Conservation (phyloP, 2,797 vertebrate species). For the Brachymystax lenok region DNA sequence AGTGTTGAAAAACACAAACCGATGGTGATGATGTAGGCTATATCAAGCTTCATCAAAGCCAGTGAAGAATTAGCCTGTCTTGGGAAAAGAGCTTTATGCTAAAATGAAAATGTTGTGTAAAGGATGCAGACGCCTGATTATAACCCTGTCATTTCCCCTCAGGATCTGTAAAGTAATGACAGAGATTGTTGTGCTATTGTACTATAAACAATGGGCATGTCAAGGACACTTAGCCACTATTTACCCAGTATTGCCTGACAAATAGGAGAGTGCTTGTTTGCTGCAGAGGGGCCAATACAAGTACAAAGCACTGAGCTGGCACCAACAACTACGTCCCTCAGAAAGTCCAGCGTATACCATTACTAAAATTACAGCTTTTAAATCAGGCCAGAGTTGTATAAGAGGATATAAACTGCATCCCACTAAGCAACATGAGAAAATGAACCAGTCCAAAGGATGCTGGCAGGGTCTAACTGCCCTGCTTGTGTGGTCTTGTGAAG, state of each 20-base stretch:
- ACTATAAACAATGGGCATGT: conserved; percentile 46
- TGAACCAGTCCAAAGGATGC: conserved; percentile 43
- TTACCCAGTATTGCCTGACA: conserved; percentile 45
- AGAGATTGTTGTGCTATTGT: conserved; percentile 2
- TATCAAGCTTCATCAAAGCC: background rate
- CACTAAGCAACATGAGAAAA: conserved; percentile 41
- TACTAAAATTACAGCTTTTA: conserved; percentile 57
- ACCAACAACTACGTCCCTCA: conserved; percentile 25
- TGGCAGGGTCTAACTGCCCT: conserved; percentile 22
- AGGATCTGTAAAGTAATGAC: conserved; percentile 39
- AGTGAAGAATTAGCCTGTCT: background rate
- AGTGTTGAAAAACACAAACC: background rate
- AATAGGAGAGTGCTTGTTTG: conserved; percentile 34
- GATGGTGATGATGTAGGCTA: background rate
- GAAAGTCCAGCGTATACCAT: conserved; percentile 37
- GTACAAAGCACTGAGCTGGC: conserved; percentile 26
- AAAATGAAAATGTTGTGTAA: background rate
- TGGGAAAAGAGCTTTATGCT: background rate
- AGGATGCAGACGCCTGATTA: background rate
- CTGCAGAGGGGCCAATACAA: conserved; percentile 17
- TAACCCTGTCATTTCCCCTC: conserved; percentile 5
- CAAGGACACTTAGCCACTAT: conserved; percentile 57
- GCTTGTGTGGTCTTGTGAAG: conserved; percentile 36
- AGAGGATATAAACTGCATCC: conserved; percentile 48
- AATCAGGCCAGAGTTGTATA: conserved; percentile 50